A percentile compares a stretch with the other conserved stretches of the same genome.
Evolutionary conservation across 2,888 invertebrate species (phyloP).

Genomic region (Brenthis ino): DNA sequence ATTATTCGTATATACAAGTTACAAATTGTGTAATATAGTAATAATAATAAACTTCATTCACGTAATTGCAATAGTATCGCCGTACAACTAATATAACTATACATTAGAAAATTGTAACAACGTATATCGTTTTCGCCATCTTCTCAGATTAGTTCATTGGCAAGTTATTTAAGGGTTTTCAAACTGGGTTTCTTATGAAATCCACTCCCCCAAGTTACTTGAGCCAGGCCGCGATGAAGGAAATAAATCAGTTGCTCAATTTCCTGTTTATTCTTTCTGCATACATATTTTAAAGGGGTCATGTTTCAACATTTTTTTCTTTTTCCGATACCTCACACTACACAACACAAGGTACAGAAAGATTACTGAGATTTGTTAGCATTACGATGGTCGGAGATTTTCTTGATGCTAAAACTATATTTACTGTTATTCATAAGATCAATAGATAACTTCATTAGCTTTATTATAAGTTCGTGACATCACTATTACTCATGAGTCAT

Average conservation of each 20-base stretch:
- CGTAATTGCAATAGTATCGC: constrained; percentile 12
- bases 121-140: background rate
- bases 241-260: constrained; percentile 21
- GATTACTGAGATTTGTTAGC: background rate
- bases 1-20: constrained; percentile 58
- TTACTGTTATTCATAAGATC: constrained; percentile 2
- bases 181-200: background rate
- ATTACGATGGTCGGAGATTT: background rate
- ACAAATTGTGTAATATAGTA: constrained; percentile 56
- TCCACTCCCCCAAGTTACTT: background rate
- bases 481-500: constrained; percentile 16
- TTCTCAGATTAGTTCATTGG: background rate
- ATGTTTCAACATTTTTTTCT: constrained; percentile 6
- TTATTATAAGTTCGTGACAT: constrained; percentile 5
- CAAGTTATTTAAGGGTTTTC: background rate
- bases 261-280: constrained; percentile 11
- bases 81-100: background rate
- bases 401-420: constrained; percentile 6
- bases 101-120: constrained; percentile 5
- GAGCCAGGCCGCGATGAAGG: constrained; percentile 14
- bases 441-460: background rate
- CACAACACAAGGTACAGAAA: background rate
- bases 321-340: background rate
- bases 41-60: constrained; percentile 27
- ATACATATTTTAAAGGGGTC: constrained; percentile 15